Base-by-base conservation (phyloP, 1,140 invertebrate species). In the Tribolium castaneum region DNA sequence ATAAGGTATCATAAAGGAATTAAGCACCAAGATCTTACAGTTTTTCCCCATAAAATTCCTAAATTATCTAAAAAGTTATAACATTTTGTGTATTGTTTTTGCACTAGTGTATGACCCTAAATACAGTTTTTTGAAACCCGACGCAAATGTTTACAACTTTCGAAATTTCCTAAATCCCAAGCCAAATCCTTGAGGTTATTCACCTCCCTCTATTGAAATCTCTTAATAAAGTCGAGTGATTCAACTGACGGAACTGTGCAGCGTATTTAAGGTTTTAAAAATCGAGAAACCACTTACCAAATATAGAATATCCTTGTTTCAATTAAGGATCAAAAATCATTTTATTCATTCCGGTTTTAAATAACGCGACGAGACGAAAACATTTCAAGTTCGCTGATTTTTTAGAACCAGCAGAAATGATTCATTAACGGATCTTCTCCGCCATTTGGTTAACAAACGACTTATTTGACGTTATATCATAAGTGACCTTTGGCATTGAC, bases 401-500 rank as follows among this genome's bases (percentile, higher is more conserved):
- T 30, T 45, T 45, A 45, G 2, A 39, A 39, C 1, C 6, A 3
- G 35, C 22, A 39, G 1, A 39, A 6, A 39, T 39, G 35, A 39
- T 39, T 39, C 35, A 39, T 10, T 39, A 9, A 45, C 39, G 39
- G 39, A 45, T 45, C 39, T 45, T 45, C 25, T 30, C 25, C 25
- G 25, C 0, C 39, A 45, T 45, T 45, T 45, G 39, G 2, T 10
- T 45, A 10, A 45, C 39, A 45, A 45, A 45, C n/a, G 39, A 3
- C 7, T 45, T 10, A 9, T 10, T 10, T 45, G 0, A 10, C 22
- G 30, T 56, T 56, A 73, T 16, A 6, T 50, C 16, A 22, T 76
- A 62, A 50, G 70, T 62, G 73, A 78, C 76, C 79, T 70, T 73
- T 80, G 77, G 45, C 76, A 80, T 78, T 80, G 79, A 78, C 79